Conservation (phyloP, 2,888 invertebrate genomes). For the Drosophila rubida region DNA sequence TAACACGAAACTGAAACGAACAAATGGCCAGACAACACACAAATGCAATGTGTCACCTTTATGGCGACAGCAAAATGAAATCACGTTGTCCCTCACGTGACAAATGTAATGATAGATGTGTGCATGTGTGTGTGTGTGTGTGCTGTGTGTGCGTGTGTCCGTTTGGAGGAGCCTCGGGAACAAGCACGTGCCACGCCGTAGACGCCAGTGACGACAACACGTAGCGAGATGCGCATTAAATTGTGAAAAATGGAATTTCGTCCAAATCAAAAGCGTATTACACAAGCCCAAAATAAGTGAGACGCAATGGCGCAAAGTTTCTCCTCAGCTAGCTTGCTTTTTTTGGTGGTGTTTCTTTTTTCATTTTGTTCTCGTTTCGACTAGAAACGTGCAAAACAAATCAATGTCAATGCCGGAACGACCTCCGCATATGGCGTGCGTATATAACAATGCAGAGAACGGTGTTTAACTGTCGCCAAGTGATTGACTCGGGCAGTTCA, state of each 20-base stretch:
- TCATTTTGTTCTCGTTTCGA: background rate
- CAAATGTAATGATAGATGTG: slow-evolving; percentile 80
- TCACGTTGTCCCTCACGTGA: slow-evolving; percentile 81
- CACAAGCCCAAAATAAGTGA: slow-evolving; percentile 68
- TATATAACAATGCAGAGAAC: slow-evolving; percentile 37
- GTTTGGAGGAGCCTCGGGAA: slow-evolving; percentile 25
- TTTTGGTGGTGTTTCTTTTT: background rate
- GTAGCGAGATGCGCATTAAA: slow-evolving; percentile 79
- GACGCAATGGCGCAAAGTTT: slow-evolving; percentile 46
- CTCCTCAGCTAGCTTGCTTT: background rate
- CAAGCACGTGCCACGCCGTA: slow-evolving; percentile 60
- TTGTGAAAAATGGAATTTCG: slow-evolving; percentile 79
- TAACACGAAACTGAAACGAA: background rate
- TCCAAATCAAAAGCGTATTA: slow-evolving; percentile 80
- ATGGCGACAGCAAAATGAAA: slow-evolving; percentile 80
- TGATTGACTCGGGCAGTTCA: slow-evolving; percentile 58
- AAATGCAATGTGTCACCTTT: slow-evolving; percentile 80
- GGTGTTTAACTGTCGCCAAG: slow-evolving; percentile 53
- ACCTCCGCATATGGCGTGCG: slow-evolving; percentile 16
- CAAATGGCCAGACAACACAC: slow-evolving; percentile 33
- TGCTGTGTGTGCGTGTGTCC: slow-evolving; percentile 45
- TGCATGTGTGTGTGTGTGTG: slow-evolving; percentile 6
- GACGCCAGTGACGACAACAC: slow-evolving; percentile 71
- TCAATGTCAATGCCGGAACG: slow-evolving; percentile 60
- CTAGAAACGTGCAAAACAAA: slow-evolving; percentile 64